Conservation (phyloP, 2,797 vertebrate species). For the Pantherophis vulpinus region DNA sequence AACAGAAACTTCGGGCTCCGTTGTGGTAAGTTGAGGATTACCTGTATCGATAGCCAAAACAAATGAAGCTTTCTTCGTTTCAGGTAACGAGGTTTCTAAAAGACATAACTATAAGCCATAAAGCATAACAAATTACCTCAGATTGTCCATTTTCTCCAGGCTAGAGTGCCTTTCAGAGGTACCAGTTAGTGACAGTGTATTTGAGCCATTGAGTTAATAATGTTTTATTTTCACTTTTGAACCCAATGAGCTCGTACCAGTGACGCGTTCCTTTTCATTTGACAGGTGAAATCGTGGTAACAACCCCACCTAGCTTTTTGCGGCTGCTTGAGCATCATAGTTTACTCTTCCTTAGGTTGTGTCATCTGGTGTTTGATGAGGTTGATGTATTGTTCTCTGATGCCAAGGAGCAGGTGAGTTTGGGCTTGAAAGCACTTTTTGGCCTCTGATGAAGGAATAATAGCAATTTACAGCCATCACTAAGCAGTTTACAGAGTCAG, state of each 20-base stretch:
- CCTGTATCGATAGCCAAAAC: background rate
- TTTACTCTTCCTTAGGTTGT: constrained; percentile 80
- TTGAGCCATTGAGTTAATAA: background rate
- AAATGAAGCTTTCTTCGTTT: background rate
- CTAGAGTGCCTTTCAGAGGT: background rate
- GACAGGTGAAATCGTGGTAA: constrained; percentile 83
- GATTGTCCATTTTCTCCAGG: background rate
- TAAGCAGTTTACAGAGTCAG: too few species aligned
- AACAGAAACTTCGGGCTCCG: background rate
- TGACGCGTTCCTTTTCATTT: background rate
- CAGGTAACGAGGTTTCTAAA: background rate
- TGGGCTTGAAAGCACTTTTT: accelerated
- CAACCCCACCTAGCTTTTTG: constrained; percentile 81
- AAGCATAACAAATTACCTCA: background rate
- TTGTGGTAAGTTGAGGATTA: background rate
- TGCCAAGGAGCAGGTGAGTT: constrained; percentile 78
- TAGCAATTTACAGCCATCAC: too few species aligned
- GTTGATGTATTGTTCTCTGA: constrained; percentile 77
- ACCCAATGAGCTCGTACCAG: background rate
- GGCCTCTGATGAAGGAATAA: background rate
- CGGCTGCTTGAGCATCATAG: constrained; percentile 78
- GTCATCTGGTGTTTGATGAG: constrained; percentile 86
- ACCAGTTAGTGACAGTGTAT: background rate
- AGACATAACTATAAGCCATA: background rate
- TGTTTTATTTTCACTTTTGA: background rate